These are phyloP conservation scores for Mycteria americana DNA, from an alignment of 2,797 vertebrate species.

Conservation along the genomic window DNA sequence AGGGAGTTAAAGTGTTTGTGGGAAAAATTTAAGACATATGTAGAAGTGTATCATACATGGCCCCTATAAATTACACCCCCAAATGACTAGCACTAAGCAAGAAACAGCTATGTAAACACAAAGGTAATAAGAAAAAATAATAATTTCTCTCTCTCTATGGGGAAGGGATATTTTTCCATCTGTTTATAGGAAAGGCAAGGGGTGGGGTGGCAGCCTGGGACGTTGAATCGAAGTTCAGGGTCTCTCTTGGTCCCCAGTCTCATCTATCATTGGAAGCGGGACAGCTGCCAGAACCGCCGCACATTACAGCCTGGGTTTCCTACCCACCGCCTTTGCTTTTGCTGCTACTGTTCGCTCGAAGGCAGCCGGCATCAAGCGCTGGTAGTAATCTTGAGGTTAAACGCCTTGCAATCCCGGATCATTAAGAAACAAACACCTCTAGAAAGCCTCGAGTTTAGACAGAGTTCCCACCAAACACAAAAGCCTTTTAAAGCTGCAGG, in stretches of 20 bases:
- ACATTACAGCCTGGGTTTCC: not conserved
- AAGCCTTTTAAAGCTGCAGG: constrained; percentile 44
- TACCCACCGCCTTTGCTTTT: not conserved
- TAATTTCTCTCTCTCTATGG: not conserved
- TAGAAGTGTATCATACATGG: constrained; percentile 17
- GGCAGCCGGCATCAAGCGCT: not conserved
- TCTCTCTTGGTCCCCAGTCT: constrained; percentile 39
- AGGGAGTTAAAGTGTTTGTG: constrained; percentile 50
- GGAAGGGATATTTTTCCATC: constrained; percentile 36
- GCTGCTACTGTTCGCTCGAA: not conserved
- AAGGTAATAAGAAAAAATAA: constrained; percentile 54
- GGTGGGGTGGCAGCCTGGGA: not conserved
- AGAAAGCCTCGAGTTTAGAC: constrained; percentile 49
- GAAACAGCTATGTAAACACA: constrained; percentile 47
- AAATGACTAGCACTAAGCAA: constrained; percentile 54
- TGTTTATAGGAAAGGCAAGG: not conserved
- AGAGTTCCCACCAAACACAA: constrained; percentile 72
- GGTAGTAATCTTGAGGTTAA: constrained; percentile 37
- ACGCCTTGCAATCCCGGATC: not conserved
- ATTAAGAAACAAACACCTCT: constrained; percentile 37
- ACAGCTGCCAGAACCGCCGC: not conserved
- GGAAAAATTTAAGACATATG: constrained; percentile 70
- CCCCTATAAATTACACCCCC: constrained; percentile 62
- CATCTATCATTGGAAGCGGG: constrained; percentile 45
- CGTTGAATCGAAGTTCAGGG: not conserved